These are phyloP conservation scores for Caretta caretta DNA, from an alignment of 2,113 vertebrate genomes.

Conservation along the genomic window DNA sequence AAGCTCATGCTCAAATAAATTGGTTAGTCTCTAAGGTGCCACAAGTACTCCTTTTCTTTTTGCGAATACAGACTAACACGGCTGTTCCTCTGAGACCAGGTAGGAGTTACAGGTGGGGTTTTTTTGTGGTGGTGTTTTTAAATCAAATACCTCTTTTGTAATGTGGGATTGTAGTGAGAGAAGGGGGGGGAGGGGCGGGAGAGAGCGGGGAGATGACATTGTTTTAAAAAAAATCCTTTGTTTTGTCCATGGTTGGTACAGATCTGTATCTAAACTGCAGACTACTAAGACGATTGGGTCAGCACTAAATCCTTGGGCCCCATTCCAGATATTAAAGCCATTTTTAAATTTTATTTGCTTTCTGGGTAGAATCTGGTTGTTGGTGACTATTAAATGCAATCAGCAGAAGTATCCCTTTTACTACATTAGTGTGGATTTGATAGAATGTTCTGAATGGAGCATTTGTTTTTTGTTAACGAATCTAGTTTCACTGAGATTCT, in stretches of 20 bases:
- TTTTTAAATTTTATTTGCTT: not conserved
- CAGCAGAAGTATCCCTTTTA: not conserved
- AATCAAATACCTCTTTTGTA: not conserved
- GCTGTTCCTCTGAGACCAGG: too few relatives aligned
- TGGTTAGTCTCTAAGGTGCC: too few relatives aligned
- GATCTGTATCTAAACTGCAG: not conserved
- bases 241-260: conserved; percentile 4
- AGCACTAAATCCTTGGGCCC: not conserved
- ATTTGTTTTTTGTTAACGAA: not conserved
- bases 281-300: not conserved
- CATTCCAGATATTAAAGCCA: not conserved
- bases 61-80: too few relatives aligned
- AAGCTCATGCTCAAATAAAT: too few relatives aligned
- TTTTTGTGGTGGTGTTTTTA: too few relatives aligned
- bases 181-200: not conserved
- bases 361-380: not conserved
- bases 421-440: not conserved
- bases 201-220: not conserved
- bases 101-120: conserved; percentile 13
- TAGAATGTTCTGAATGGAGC: not conserved
- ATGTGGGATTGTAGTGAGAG: not conserved
- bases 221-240: not conserved
- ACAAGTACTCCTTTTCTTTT: too few relatives aligned
- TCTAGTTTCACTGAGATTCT: not conserved
- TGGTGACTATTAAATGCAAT: not conserved